Evolutionary conservation across 2,888 invertebrate species (phyloP).

Genomic region (Zhuqinia jingwanae): DNA sequence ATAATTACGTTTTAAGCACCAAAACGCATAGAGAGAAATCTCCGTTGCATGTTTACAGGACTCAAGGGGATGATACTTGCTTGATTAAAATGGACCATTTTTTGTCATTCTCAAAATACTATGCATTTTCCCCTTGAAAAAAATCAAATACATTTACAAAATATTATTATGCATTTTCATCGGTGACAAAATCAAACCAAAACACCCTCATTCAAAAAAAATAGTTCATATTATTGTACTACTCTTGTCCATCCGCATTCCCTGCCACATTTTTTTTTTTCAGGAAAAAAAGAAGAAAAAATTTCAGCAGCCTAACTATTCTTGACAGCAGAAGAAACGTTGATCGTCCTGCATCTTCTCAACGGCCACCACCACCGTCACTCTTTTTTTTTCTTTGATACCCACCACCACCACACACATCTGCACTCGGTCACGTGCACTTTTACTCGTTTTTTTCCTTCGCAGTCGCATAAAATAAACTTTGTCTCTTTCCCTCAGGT

Average conservation of each 20-base stretch:
- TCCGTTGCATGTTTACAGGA: conserved; percentile 56
- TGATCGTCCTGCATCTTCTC: too few species aligned
- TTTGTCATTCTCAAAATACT: neutral
- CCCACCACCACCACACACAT: conserved; percentile 33
- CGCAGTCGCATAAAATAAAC: neutral
- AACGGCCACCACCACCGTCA: too few species aligned
- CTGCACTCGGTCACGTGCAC: conserved; percentile 70
- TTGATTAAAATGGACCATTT: conserved; percentile 43
- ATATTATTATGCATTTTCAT: neutral
- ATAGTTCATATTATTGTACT: too few species aligned
- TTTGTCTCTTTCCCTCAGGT: conserved; percentile 36
- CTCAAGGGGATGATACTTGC: conserved; percentile 38
- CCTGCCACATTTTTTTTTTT: neutral
- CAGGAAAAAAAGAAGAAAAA: neutral
- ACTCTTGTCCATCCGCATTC: neutral
- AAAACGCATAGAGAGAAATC: conserved; percentile 24
- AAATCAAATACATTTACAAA: too few species aligned
- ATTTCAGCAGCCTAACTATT: conserved; percentile 36
- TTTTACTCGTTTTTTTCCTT: conserved; percentile 58
- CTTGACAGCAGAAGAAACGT: conserved; percentile 14
- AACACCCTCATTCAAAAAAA: too few species aligned
- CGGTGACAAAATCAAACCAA: conserved; percentile 8
- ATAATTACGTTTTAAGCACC: conserved; percentile 50
- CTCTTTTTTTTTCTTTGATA: neutral
- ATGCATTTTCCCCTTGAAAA: neutral